Percentiles rank a stretch among this genome's conserved stretches.
Conservation (phyloP, 2,888 invertebrate genomes). For the Sabellastarte sp. region DNA sequence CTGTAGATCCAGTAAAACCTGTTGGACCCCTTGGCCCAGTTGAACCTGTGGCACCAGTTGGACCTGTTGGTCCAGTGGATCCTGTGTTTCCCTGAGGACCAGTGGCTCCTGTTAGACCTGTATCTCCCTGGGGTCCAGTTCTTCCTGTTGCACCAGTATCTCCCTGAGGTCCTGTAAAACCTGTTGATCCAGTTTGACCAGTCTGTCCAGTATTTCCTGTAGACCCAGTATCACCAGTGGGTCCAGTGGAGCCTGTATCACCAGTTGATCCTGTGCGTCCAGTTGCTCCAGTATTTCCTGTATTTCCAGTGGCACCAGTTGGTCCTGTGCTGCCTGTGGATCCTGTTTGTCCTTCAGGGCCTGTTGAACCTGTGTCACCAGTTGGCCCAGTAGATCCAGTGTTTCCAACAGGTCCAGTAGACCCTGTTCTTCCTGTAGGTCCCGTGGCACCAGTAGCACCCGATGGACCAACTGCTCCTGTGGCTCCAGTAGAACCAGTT, state of each 20-base stretch:
- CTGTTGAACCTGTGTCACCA: background rate
- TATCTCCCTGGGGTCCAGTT: background rate
- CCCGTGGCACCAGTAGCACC: conserved; percentile 12
- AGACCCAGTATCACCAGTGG: background rate
- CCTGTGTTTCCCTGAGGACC: background rate
- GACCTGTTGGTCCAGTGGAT: conserved; percentile 1
- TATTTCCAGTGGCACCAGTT: background rate
- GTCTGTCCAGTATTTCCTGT: background rate
- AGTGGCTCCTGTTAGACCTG: background rate
- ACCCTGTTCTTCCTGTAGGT: conserved; percentile 7
- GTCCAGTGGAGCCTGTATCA: conserved; percentile 1
- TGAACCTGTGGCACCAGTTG: background rate
- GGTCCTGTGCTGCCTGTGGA: background rate
- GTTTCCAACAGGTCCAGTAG: conserved; percentile 7
- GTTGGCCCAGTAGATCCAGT: conserved; percentile 4
- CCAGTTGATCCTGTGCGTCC: conserved; percentile 1
- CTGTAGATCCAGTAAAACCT: conserved; percentile 2
- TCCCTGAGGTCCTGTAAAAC: background rate
- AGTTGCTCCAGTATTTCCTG: background rate
- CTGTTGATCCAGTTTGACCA: conserved; percentile 6
- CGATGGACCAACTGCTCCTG: conserved; percentile 10
- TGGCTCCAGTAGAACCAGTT: conserved; percentile 13
- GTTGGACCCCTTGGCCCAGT: background rate
- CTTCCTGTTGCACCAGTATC: conserved; percentile 1
- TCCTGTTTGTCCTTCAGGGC: background rate